Evolutionary conservation across 2,113 vertebrate genomes (phyloP).

Genomic region (Anguilla rostrata): DNA sequence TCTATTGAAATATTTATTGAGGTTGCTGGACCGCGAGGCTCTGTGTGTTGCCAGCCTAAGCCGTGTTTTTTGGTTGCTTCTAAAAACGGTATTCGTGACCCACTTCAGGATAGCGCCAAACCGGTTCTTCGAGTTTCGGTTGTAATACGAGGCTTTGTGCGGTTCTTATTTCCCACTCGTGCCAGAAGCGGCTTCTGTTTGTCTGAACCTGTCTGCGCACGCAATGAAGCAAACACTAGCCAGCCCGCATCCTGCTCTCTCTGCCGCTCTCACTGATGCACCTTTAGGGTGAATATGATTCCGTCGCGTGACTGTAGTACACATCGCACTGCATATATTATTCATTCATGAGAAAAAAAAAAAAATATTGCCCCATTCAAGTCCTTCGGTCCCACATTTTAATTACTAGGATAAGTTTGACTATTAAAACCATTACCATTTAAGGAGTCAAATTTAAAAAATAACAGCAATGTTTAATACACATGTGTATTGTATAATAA

Average conservation of each 20-base stretch:
- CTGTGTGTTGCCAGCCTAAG: neutral
- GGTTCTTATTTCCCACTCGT: neutral
- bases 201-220: neutral
- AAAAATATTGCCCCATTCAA: too few species aligned
- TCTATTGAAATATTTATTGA: neutral
- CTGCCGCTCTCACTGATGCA: neutral
- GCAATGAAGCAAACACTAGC: neutral
- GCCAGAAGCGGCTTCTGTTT: neutral
- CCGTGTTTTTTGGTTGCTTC: neutral
- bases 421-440: too few species aligned
- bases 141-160: neutral
- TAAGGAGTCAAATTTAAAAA: too few species aligned
- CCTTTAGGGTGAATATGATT: neutral
- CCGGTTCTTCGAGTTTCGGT: slow-evolving; percentile 13
- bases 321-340: too few species aligned
- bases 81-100: neutral
- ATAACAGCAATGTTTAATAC: too few species aligned
- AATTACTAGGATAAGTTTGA: too few species aligned
- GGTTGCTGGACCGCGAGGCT: neutral
- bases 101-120: slow-evolving; percentile 19
- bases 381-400: too few species aligned
- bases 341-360: too few species aligned
- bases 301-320: too few species aligned
- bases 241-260: neutral
- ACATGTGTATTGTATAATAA: too few species aligned